Base-by-base conservation (phyloP, 2,888 invertebrate species). In the Herminia tarsipennalis region DNA sequence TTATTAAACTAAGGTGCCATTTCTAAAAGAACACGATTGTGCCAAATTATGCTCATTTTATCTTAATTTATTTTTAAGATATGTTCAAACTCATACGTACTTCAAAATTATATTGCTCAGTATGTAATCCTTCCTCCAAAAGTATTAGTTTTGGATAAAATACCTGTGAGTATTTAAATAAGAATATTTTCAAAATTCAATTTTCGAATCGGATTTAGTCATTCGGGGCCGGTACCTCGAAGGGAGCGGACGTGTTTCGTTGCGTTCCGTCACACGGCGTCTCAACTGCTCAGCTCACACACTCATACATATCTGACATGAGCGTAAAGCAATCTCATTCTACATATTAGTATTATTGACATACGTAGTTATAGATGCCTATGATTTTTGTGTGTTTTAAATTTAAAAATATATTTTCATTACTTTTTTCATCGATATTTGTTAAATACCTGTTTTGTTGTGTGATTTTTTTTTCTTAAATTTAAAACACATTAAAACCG, bases 301-400 rank as follows among this genome's bases (percentile, higher is more conserved):
- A 78, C 81, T 83, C 81, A 79, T 84, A 89, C 89, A 90, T 90
- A 90, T 90, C 89, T 84, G 81, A 86, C 76, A 61, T 57, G 70
- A 76, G 74, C 76, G 76, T 74, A 73, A 88, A 84, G 89, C 89
- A 89, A 90, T 88, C 79, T 82, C 89, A 84, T 83, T 73, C 76
- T 77, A 81, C 82, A 77, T 80, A 78, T 57, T 63, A 66, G 55
- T 66, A 64, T 57, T 66, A 64, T 64, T 77, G 74, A 78, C 72
- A 78, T 81, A 77, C 67, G 78, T 83, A 83, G 80, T 62, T 67
- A 48, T 67, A 66, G 66, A 70, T 60, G 53, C 52, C 57, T 56
- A 56, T 47, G 50, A 28, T 56, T 18, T 43, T 62, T 44, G 60
- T 66, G 52, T 37, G 24, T 49, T 57, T 50, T 51, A 24, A 5